These are phyloP conservation scores for Chitala chitala DNA, from an alignment of 2,113 vertebrate species.

Conservation along the genomic window DNA sequence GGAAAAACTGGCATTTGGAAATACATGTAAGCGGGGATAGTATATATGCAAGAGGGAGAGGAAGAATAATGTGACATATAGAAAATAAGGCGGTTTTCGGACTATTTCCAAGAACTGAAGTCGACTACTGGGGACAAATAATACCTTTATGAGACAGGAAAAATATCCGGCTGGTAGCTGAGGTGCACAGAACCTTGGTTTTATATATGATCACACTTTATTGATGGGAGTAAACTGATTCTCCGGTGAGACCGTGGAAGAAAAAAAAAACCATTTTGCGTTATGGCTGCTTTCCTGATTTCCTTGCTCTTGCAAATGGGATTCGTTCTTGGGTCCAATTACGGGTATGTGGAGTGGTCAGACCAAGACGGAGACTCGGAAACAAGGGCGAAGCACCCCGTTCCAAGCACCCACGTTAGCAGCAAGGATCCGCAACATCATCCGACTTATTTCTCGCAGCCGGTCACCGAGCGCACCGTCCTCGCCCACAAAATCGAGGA, in stretches of 20 bases:
- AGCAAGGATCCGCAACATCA: constrained; percentile 57
- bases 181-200: constrained; percentile 25
- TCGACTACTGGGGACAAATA: background rate
- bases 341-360: constrained; percentile 69
- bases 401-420: constrained; percentile 57
- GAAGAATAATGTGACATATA: constrained; percentile 42
- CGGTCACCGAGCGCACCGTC: constrained; percentile 66
- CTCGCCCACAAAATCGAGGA: constrained; percentile 82
- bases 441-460: constrained; percentile 58
- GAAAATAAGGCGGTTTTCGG: constrained; percentile 33
- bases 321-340: constrained; percentile 58
- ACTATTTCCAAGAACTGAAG: constrained; percentile 32
- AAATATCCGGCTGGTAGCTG: constrained; percentile 16
- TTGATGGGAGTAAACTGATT: constrained; percentile 34
- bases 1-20: constrained; percentile 26
- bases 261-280: constrained; percentile 25
- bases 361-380: constrained; percentile 64
- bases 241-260: constrained; percentile 20
- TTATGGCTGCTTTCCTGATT: constrained; percentile 66
- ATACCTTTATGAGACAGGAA: constrained; percentile 15
- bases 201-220: constrained; percentile 28
- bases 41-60: constrained; percentile 20
- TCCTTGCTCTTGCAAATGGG: constrained; percentile 64
- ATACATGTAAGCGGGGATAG: constrained; percentile 43
- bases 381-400: constrained; percentile 45